These are phyloP conservation scores for Pseudolycoriella hygida DNA, from an alignment of 2,888 invertebrate species.

Conservation along the genomic window DNA sequence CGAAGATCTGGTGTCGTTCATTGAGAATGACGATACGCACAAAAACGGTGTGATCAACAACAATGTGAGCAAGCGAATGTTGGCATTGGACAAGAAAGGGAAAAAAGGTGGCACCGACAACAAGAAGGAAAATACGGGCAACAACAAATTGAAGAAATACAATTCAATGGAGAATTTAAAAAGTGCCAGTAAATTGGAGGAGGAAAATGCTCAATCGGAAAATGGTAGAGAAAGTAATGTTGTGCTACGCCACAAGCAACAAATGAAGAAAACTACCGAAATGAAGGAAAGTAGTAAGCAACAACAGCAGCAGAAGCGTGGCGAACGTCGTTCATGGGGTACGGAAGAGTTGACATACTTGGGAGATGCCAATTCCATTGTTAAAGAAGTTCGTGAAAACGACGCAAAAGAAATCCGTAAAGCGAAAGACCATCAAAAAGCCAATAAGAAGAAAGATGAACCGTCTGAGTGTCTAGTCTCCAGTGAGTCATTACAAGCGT, in stretches of 20 bases:
- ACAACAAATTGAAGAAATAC: slow-evolving; percentile 39
- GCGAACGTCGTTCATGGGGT: slow-evolving; percentile 47
- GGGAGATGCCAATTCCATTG: slow-evolving; percentile 8
- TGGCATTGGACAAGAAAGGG: slow-evolving; percentile 22
- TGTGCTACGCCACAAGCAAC: slow-evolving; percentile 19
- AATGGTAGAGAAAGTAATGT: slow-evolving; percentile 20
- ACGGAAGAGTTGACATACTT: slow-evolving; percentile 38
- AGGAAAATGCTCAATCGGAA: slow-evolving; percentile 36
- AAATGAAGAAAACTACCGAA: slow-evolving; percentile 15
- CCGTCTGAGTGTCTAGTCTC: slow-evolving; percentile 8
- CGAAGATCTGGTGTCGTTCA: slow-evolving; percentile 58
- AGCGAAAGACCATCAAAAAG: slow-evolving; percentile 8
- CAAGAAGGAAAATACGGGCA: slow-evolving; percentile 22
- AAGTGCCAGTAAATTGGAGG: slow-evolving; percentile 55
- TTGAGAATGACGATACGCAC: slow-evolving; percentile 38
- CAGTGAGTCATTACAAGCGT: slow-evolving; percentile 8
- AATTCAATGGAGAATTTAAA: slow-evolving; percentile 63
- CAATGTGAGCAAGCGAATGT: slow-evolving; percentile 31
- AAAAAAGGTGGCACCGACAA: slow-evolving; percentile 22
- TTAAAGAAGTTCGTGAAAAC: slow-evolving; percentile 12
- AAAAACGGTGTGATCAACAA: slow-evolving; percentile 22
- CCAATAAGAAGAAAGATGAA: slow-evolving; percentile 10
- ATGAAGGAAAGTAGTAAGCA: slow-evolving; percentile 16
- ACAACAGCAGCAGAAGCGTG: slow-evolving; percentile 10
- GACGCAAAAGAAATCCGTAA: slow-evolving; percentile 15